These are phyloP conservation scores for human DNA, from an alignment of 2,113 vertebrate species.

Conservation along the genomic window GRCh38 chr3:87566001-87566500, in stretches of 20 bases:
- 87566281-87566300: background rate
- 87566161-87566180: background rate
- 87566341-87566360: conserved; percentile 46
- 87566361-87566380: background rate
- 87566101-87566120: background rate
- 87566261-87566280: background rate
- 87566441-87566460: background rate
- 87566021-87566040: background rate
- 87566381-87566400: background rate
- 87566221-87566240: background rate
- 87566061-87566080: background rate
- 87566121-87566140: background rate
- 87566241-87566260: conserved; percentile 23
- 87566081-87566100: background rate
- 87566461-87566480: background rate
- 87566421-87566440: background rate
- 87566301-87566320: conserved; percentile 1
- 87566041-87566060: background rate
- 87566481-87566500: background rate
- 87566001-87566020: background rate
- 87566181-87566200: background rate
- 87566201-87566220: background rate
- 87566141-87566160: background rate
- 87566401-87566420: conserved; percentile 4
- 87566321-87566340: background rate